These are phyloP conservation scores for Melanerpes aurifrons DNA, from an alignment of 2,113 vertebrate species.

Conservation along the genomic window DNA sequence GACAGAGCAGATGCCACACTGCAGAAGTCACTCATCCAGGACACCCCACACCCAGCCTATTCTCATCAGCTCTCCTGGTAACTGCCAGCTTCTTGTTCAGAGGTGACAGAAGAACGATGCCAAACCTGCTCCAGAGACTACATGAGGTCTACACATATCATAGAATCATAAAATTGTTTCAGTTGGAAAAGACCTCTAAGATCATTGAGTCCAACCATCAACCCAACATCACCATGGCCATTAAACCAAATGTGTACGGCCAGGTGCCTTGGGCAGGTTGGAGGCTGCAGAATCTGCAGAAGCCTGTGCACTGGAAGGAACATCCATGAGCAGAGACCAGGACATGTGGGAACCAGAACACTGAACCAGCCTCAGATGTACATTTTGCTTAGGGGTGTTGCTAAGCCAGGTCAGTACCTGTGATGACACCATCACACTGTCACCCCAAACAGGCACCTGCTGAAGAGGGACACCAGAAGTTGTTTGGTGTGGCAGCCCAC, in stretches of 20 bases:
- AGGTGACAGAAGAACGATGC: neutral
- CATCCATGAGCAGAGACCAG: too few species aligned
- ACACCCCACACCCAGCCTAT: fast-evolving
- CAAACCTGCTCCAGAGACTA: neutral
- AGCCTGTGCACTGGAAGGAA: neutral
- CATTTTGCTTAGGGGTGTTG: too few species aligned
- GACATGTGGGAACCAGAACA: neutral
- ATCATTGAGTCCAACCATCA: too few species aligned
- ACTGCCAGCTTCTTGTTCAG: neutral
- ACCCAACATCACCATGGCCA: too few species aligned
- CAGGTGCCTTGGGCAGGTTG: fast-evolving
- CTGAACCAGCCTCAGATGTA: too few species aligned
- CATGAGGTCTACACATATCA: fast-evolving
- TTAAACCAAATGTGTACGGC: fast-evolving
- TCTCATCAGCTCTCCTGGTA: neutral
- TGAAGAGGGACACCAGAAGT: too few species aligned
- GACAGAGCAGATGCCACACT: neutral
- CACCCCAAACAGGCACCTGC: too few species aligned
- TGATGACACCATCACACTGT: too few species aligned
- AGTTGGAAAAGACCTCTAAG: too few species aligned
- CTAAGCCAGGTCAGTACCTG: too few species aligned
- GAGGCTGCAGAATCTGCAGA: neutral
- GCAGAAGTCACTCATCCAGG: neutral
- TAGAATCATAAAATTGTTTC: too few species aligned
- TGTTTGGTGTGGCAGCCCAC: too few species aligned